These are phyloP conservation scores for silkworm (Bombyx mori) DNA, from an alignment of 1,140 invertebrate genomes.

Conservation along the genomic window DNA sequence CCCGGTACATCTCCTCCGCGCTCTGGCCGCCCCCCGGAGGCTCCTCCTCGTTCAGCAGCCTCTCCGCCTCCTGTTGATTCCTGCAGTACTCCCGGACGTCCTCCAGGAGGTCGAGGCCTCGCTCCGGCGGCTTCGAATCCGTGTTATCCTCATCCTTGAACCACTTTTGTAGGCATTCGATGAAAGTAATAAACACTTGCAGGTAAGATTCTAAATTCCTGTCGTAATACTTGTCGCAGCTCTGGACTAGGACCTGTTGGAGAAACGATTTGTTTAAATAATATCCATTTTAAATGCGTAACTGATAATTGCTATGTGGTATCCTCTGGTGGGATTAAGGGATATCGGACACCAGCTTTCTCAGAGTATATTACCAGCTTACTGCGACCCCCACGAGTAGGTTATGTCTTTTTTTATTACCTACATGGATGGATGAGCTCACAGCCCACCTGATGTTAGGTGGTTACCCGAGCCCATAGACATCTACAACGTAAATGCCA, in stretches of 20 bases:
- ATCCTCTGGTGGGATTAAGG: too few relatives aligned
- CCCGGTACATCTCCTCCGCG: conserved; percentile 71
- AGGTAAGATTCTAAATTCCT: conserved; percentile 72
- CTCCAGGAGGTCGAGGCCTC: conserved; percentile 27
- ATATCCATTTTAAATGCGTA: too few relatives aligned
- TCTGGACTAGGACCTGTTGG: conserved; percentile 72
- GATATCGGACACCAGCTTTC: too few relatives aligned
- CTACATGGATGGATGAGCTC: too few relatives aligned
- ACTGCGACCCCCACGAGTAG: too few relatives aligned
- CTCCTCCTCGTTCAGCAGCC: conserved; percentile 41
- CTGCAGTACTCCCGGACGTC: conserved; percentile 37
- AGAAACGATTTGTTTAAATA: background rate
- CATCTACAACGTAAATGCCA: too few relatives aligned
- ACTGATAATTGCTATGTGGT: too few relatives aligned
- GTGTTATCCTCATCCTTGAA: conserved; percentile 15
- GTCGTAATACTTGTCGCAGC: conserved; percentile 72
- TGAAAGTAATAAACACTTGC: conserved; percentile 76
- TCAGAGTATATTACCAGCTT: too few relatives aligned
- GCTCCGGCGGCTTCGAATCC: background rate
- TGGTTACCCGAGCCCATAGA: too few relatives aligned
- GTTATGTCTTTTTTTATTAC: too few relatives aligned
- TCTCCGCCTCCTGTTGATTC: conserved; percentile 29
- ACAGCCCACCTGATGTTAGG: too few relatives aligned
- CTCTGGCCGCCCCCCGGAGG: conserved; percentile 49
- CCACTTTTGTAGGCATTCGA: conserved; percentile 72